These are phyloP conservation scores for Cactoblastis cactorum DNA, from an alignment of 2,888 invertebrate genomes.

Conservation along the genomic window DNA sequence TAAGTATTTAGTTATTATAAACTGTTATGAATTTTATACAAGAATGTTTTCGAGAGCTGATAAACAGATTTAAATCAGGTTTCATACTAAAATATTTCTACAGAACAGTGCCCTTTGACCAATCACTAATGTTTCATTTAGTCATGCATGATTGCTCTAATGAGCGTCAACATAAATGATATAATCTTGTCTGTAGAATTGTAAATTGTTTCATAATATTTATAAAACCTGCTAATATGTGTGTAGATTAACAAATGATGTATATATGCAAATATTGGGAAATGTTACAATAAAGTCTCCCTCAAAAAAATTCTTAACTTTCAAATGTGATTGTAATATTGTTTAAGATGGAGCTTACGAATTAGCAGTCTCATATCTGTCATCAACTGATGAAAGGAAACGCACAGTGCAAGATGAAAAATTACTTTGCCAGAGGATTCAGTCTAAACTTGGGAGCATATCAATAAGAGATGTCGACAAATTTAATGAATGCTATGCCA, in stretches of 20 bases:
- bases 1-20: slow-evolving; percentile 16
- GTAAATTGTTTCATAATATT: too few species aligned
- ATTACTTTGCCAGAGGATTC: slow-evolving; percentile 64
- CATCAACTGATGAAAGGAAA: slow-evolving; percentile 52
- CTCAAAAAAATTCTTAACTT: too few species aligned
- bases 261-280: too few species aligned
- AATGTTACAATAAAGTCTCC: too few species aligned
- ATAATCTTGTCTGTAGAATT: background rate
- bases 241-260: too few species aligned
- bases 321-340: too few species aligned
- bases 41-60: slow-evolving; percentile 40
- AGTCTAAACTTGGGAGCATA: slow-evolving; percentile 43
- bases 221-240: too few species aligned
- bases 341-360: slow-evolving; percentile 67
- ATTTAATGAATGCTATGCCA: slow-evolving; percentile 67
- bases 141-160: slow-evolving; percentile 1
- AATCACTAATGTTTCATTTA: slow-evolving; percentile 3
- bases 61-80: slow-evolving; percentile 35
- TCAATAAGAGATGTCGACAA: slow-evolving; percentile 63
- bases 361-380: slow-evolving; percentile 64
- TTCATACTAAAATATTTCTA: background rate
- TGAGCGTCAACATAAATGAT: background rate
- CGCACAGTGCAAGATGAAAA: slow-evolving; percentile 55
- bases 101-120: too few species aligned
- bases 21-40: slow-evolving; percentile 47